Conservation (phyloP, 2,888 invertebrate species). For the Helicoverpa assulta region DNA sequence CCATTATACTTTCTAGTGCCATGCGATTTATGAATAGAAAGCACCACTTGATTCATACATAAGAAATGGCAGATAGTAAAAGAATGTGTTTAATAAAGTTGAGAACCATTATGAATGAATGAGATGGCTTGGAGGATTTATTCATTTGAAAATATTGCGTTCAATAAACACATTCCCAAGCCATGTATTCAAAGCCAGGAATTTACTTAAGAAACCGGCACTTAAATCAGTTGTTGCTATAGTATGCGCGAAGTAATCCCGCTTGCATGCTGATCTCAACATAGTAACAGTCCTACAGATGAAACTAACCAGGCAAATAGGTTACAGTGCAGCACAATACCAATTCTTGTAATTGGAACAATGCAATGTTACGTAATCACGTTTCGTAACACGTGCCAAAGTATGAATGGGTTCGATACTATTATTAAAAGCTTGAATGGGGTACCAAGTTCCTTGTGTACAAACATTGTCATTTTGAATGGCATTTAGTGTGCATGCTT, state of each 20-base stretch:
- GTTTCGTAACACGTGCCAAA: conserved; percentile 68
- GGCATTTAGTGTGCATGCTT: conserved; percentile 61
- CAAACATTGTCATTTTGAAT: conserved; percentile 73
- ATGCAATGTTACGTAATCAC: conserved; percentile 69
- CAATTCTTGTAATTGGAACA: conserved; percentile 66
- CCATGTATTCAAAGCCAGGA: conserved; percentile 9
- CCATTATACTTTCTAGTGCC: conserved; percentile 44
- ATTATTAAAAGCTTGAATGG: conserved; percentile 69
- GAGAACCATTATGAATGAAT: conserved; percentile 14
- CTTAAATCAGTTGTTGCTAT: conserved; percentile 26
- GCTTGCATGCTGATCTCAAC: conserved; percentile 38
- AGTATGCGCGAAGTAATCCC: conserved; percentile 40
- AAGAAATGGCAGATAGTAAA: conserved; percentile 22
- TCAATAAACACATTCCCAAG: conserved; percentile 27
- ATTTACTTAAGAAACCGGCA: conserved; percentile 41
- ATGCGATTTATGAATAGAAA: conserved; percentile 39
- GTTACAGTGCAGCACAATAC: conserved; percentile 55
- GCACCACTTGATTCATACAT: conserved; percentile 18
- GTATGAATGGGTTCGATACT: conserved; percentile 73
- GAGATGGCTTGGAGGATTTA: conserved; percentile 10
- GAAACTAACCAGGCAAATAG: conserved; percentile 61
- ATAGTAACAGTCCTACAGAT: conserved; percentile 35
- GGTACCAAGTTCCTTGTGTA: conserved; percentile 63
- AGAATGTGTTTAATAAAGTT: conserved; percentile 41
- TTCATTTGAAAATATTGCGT: conserved; percentile 24